These are phyloP conservation scores for Rhaphigaster nebulosa DNA, from an alignment of 2,888 invertebrate species.

Conservation along the genomic window DNA sequence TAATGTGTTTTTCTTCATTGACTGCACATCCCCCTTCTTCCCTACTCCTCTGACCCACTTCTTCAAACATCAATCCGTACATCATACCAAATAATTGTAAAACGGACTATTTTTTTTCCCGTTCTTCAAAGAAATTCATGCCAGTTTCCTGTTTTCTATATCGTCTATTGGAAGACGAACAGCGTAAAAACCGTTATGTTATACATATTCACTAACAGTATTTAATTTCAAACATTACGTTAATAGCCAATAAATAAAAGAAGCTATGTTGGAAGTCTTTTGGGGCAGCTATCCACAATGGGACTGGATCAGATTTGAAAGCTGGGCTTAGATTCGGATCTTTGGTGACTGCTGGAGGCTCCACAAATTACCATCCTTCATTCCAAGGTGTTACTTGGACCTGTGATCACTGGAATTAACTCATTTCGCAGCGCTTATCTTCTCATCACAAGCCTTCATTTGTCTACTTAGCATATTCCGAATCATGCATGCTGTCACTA, in stretches of 20 bases:
- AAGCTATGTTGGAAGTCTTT: neutral
- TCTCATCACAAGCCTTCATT: conserved; percentile 2
- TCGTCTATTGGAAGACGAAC: too few species aligned
- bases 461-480: conserved; percentile 13
- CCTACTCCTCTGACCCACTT: too few species aligned
- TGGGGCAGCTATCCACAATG: neutral
- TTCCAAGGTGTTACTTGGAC: neutral
- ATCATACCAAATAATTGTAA: too few species aligned
- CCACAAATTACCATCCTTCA: neutral
- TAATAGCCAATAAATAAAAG: neutral
- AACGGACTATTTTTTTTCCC: too few species aligned
- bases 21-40: too few species aligned
- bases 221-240: neutral
- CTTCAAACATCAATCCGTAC: too few species aligned
- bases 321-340: neutral
- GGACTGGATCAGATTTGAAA: neutral
- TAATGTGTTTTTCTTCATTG: too few species aligned
- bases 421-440: neutral
- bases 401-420: conserved; percentile 21
- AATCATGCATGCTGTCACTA: conserved; percentile 1
- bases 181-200: too few species aligned
- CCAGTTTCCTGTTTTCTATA: too few species aligned
- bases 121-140: too few species aligned
- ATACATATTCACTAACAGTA: neutral
- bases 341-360: neutral